These are phyloP conservation scores for Mandrillus leucophaeus DNA, from an alignment of 2,113 vertebrate species.

Conservation along the genomic window DNA sequence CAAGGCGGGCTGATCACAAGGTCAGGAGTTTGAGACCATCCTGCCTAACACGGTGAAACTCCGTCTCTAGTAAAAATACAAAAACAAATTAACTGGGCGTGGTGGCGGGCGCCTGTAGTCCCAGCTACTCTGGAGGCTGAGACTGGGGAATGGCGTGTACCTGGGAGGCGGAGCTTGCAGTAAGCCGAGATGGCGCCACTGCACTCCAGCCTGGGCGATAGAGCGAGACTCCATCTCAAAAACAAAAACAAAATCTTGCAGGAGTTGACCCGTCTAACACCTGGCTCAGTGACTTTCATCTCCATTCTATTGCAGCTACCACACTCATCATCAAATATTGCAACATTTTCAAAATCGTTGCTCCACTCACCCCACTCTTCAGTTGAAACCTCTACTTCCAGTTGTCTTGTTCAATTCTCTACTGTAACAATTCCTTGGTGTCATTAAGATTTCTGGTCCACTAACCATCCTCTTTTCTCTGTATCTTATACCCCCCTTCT, in stretches of 20 bases:
- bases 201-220: no score
- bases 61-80: no score
- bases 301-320: background rate
- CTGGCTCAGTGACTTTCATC: background rate
- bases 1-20: no score
- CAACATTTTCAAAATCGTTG: background rate
- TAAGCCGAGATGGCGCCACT: no score
- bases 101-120: no score
- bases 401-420: background rate
- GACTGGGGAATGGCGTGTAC: no score
- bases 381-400: background rate
- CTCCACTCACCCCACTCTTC: background rate
- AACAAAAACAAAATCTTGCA: background rate
- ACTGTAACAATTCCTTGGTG: background rate
- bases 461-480: background rate
- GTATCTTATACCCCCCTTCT: background rate
- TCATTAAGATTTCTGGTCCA: background rate
- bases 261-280: background rate
- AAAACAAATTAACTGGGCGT: no score
- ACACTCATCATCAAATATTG: background rate
- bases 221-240: no score
- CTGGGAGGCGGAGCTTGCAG: no score
- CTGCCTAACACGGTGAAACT: no score
- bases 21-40: no score
- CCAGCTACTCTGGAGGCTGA: no score